Evolutionary conservation across 2,113 vertebrate genomes (phyloP).

Genomic region (Hymenochirus boettgeri): DNA sequence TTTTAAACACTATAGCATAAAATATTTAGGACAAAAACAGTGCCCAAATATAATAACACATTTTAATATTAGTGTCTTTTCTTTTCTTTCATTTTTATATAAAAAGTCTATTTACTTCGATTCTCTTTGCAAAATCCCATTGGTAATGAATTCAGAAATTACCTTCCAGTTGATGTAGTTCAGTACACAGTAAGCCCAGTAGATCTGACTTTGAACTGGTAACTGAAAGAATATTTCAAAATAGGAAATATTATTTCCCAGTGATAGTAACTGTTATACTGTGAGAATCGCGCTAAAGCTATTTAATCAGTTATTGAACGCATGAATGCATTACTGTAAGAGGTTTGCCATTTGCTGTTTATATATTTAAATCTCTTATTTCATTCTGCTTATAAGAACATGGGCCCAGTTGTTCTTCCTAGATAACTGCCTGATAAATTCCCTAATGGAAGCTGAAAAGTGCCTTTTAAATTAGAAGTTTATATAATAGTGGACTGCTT

Average conservation of each 20-base stretch:
- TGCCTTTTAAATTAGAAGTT: slow-evolving; percentile 30
- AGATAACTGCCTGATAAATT: slow-evolving; percentile 45
- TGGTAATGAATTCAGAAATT: neutral
- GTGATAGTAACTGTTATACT: neutral
- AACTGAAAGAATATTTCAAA: slow-evolving; percentile 13
- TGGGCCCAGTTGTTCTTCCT: slow-evolving; percentile 36
- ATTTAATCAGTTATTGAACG: neutral
- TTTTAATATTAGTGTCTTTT: too few species aligned
- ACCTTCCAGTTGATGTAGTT: neutral
- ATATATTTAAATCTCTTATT: slow-evolving; percentile 20
- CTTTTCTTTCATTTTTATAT: too few species aligned
- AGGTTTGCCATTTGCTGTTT: slow-evolving; percentile 21
- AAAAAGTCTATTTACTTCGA: neutral
- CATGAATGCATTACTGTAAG: slow-evolving; percentile 13
- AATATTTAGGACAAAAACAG: too few species aligned
- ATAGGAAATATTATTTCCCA: neutral
- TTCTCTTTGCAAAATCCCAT: slow-evolving; percentile 5
- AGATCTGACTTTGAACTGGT: slow-evolving; percentile 1
- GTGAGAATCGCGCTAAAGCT: neutral
- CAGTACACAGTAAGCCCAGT: neutral
- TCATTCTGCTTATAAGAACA: slow-evolving; percentile 37
- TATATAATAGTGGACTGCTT: slow-evolving; percentile 44
- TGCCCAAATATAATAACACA: too few species aligned
- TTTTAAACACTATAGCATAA: too few species aligned
- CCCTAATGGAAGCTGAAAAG: slow-evolving; percentile 45